Base-by-base conservation (phyloP, 1,140 invertebrate genomes). In the Trissolcus basalis region DNA sequence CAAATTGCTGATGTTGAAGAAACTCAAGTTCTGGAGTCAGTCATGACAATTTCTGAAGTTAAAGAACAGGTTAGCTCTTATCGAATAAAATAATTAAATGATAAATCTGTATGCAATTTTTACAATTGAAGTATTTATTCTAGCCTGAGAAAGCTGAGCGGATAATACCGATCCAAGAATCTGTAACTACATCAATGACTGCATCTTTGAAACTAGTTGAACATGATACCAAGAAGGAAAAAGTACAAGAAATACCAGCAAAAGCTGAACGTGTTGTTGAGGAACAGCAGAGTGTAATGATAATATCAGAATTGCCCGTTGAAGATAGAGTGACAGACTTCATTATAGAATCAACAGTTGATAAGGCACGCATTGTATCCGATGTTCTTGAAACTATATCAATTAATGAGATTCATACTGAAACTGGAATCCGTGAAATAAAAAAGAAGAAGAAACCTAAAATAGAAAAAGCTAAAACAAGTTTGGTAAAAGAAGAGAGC, bases 161-260 rank as follows among this genome's bases (percentile, higher is more conserved):
- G 14, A 85, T 90, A 19, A 60, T 92, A 8, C 88, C 89, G 10
- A 85, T 92, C 39, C 90, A 91, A 75, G 91, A 92, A 72, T 84
- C 91, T 54, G 83, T 93, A 4, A 85, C 87, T 72, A 92, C 91
- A 11, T 90, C 91, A 67, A 91, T 92, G 63, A 88, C 90, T 45
- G 90, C 92, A 56, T 90, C 90, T 8, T 84, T 90, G 58, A 93
- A 92, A 77, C 91, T 91, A 63, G 90, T 92, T 33, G 90, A 91
- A 70, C 90, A 92, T 39, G 89, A 90, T 53, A 70, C 83, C 19
- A 3, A 1, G 50, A 83, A 83, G 47, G 83, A 87, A 64, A 70
- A 80, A 7, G 67, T 82, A 39, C 88, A 89, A 35, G 78, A 80
- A 63, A 70, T 77, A 5, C 68, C 89, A 33, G 88, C 91, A 75